A percentile compares a stretch with the other conserved stretches of the same genome.
These are phyloP conservation scores for Oostethus manadensis DNA, from an alignment of 2,113 vertebrate genomes.

Conservation along the genomic window DNA sequence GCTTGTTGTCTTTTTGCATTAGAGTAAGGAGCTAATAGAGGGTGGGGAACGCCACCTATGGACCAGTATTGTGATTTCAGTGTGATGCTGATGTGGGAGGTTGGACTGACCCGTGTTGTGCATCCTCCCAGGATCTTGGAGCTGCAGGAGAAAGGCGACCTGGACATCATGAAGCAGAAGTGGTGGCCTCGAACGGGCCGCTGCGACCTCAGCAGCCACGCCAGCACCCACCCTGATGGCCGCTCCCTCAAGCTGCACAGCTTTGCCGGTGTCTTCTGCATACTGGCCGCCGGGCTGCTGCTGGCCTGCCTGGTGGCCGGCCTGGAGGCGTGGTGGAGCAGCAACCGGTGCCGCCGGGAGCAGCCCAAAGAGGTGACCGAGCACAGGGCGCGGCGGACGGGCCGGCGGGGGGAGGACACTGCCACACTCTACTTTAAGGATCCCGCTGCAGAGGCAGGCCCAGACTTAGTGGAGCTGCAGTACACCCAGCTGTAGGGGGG, in stretches of 20 bases:
- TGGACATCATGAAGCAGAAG: conserved; percentile 97
- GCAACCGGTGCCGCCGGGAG: conserved; percentile 92
- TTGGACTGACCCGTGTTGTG: no score
- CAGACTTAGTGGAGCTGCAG: conserved; percentile 74
- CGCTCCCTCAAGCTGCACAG: conserved; percentile 95
- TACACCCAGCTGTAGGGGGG: conserved; percentile 73
- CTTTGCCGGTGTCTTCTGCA: conserved; percentile 97
- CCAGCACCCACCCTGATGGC: conserved; percentile 80
- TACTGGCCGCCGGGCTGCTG: conserved; percentile 93
- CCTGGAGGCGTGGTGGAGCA: conserved; percentile 95
- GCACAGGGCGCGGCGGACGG: conserved; percentile 69
- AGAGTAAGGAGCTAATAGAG: no score
- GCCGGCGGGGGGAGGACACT: conserved; percentile 71
- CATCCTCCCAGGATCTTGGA: conserved; percentile 84
- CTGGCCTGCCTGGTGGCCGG: conserved; percentile 95
- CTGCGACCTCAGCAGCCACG: conserved; percentile 85
- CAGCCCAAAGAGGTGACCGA: conserved; percentile 94
- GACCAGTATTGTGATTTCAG: no score
- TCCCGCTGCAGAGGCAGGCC: conserved; percentile 68
- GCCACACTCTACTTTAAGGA: conserved; percentile 79
- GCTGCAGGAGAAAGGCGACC: conserved; percentile 91
- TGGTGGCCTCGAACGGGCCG: conserved; percentile 96
- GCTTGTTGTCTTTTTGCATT: no score
- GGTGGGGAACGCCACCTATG: no score
- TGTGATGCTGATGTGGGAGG: no score